A percentile compares a stretch with the other conserved stretches of the same genome.
These are phyloP conservation scores for Steinernema scapterisci DNA, from an alignment of 2,888 invertebrate genomes.

Conservation along the genomic window DNA sequence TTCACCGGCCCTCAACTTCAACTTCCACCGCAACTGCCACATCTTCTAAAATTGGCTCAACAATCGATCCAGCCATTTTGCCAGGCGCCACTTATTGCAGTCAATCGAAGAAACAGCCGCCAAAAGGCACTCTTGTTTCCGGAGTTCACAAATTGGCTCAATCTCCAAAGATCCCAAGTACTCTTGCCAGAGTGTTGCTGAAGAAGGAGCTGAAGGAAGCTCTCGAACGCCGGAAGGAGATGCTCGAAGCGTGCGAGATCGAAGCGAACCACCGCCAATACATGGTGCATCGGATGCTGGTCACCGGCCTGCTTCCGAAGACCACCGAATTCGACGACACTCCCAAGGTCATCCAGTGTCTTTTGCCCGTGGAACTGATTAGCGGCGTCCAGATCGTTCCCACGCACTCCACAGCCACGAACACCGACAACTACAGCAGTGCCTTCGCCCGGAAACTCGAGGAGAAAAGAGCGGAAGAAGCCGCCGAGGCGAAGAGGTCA, in stretches of 20 bases:
- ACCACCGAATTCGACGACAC: slow-evolving; percentile 53
- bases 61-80: slow-evolving; percentile 57
- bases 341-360: slow-evolving; percentile 62
- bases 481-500: slow-evolving; percentile 30
- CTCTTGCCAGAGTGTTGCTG: slow-evolving; percentile 67
- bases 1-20: slow-evolving; percentile 18
- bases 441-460: not conserved
- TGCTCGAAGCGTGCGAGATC: slow-evolving; percentile 70
- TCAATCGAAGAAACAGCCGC: slow-evolving; percentile 30
- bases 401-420: slow-evolving; percentile 41
- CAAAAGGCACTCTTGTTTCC: slow-evolving; percentile 33
- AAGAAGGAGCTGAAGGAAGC: slow-evolving; percentile 71
- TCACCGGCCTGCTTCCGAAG: slow-evolving; percentile 61
- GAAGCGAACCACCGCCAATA: slow-evolving; percentile 68
- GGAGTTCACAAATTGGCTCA: slow-evolving; percentile 30
- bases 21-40: slow-evolving; percentile 19
- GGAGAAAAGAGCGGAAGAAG: not conserved
- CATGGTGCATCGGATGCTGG: slow-evolving; percentile 63
- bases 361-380: slow-evolving; percentile 63
- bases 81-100: slow-evolving; percentile 55
- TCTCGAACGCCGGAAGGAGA: slow-evolving; percentile 68
- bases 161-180: slow-evolving; percentile 50
- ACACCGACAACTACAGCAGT: slow-evolving; percentile 36
- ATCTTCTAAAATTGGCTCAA: slow-evolving; percentile 16
- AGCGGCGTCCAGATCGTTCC: slow-evolving; percentile 60